These are phyloP conservation scores for Cyanistes caeruleus DNA, from an alignment of 2,113 vertebrate species.

Conservation along the genomic window DNA sequence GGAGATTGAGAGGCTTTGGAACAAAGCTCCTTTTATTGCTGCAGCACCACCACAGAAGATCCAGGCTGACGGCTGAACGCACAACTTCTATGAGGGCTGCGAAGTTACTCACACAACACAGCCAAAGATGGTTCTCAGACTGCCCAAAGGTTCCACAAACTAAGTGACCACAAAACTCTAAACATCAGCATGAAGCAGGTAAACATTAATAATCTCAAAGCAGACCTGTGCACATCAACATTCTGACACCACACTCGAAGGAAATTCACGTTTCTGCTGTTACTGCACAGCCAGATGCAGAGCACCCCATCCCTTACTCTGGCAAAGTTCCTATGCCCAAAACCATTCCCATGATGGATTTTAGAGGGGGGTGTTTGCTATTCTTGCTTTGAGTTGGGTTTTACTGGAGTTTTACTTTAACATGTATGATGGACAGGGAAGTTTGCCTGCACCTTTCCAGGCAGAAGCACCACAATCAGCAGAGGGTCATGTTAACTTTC, in stretches of 20 bases:
- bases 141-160: not conserved
- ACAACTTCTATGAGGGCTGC: not conserved
- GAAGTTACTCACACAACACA: not conserved
- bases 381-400: not conserved
- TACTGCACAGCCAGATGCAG: fast-evolving
- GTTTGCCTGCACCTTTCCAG: fast-evolving
- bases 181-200: not conserved
- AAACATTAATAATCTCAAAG: not conserved
- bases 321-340: not conserved
- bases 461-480: not conserved
- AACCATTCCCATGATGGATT: not conserved
- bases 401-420: not conserved
- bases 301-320: not conserved
- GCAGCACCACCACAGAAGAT: conserved; percentile 27
- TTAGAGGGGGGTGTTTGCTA: fast-evolving
- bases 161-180: not conserved
- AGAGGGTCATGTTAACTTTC: not conserved
- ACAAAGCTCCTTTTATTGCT: conserved; percentile 71
- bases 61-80: not conserved
- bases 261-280: fast-evolving
- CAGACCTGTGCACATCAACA: not conserved
- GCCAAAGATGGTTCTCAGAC: not conserved
- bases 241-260: not conserved
- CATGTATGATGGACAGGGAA: not conserved
- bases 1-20: conserved; percentile 61